These are phyloP conservation scores for Phlogophora meticulosa DNA, from an alignment of 2,888 invertebrate genomes.

Conservation along the genomic window DNA sequence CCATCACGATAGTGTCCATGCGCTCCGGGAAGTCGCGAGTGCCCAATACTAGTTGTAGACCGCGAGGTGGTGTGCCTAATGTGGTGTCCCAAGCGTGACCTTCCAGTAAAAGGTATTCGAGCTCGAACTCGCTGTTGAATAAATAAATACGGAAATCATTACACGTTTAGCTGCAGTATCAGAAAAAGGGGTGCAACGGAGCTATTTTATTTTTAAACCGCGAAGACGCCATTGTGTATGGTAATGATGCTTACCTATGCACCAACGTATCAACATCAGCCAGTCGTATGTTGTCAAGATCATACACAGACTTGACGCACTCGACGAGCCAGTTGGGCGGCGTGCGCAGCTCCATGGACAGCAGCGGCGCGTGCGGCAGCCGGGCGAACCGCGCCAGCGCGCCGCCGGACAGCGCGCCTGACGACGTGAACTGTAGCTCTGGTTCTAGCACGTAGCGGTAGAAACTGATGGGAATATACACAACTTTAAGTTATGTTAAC, in stretches of 20 bases:
- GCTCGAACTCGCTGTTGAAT: slow-evolving; percentile 96
- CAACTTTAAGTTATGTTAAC: background rate
- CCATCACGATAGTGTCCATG: slow-evolving; percentile 99
- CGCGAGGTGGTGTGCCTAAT: slow-evolving; percentile 98
- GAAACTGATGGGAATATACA: slow-evolving; percentile 92
- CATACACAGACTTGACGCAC: slow-evolving; percentile 97
- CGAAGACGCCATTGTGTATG: too few relatives aligned
- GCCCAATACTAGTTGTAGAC: slow-evolving; percentile 98
- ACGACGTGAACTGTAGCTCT: slow-evolving; percentile 95
- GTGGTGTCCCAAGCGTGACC: slow-evolving; percentile 98
- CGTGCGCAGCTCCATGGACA: slow-evolving; percentile 95
- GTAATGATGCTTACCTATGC: slow-evolving; percentile 91
- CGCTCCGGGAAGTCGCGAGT: slow-evolving; percentile 94
- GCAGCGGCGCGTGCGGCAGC: slow-evolving; percentile 97
- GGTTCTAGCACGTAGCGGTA: slow-evolving; percentile 98
- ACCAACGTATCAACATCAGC: slow-evolving; percentile 97
- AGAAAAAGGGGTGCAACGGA: too few relatives aligned
- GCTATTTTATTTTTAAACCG: too few relatives aligned
- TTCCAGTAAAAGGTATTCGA: slow-evolving; percentile 98
- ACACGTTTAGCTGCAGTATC: background rate
- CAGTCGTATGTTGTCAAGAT: slow-evolving; percentile 98
- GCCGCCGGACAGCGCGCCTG: slow-evolving; percentile 93
- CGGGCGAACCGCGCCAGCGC: slow-evolving; percentile 96
- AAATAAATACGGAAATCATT: background rate
- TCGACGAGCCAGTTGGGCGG: slow-evolving; percentile 99